phyloP scores from a whole-genome alignment of 2,888 invertebrate genomes.

The Noctua janthina region DNA sequence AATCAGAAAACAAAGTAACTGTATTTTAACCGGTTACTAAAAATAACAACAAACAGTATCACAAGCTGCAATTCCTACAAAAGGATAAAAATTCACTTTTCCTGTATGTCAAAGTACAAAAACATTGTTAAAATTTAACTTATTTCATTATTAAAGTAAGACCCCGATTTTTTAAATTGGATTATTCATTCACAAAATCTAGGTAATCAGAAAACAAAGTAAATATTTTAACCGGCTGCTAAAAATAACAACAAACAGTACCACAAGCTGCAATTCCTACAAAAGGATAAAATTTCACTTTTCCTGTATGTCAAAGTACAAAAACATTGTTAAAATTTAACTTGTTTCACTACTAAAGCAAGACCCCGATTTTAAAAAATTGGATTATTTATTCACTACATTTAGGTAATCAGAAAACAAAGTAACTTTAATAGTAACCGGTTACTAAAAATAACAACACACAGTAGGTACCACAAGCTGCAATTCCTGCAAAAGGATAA shows the following conservation, averaged over 20 bases:
- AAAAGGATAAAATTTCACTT: conserved; percentile 25
- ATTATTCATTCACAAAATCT: background rate
- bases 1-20: background rate
- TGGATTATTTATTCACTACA: background rate
- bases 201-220: background rate
- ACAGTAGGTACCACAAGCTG: conserved; percentile 2
- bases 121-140: conserved; percentile 9
- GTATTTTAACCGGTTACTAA: conserved; percentile 1
- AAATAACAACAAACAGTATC: conserved; percentile 25
- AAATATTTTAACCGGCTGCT: background rate
- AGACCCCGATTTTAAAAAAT: background rate
- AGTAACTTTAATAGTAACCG: background rate
- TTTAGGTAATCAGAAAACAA: background rate
- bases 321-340: background rate
- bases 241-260: conserved; percentile 32
- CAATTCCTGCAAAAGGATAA: conserved; percentile 8
- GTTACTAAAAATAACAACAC: conserved; percentile 22
- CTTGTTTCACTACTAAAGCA: background rate
- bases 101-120: conserved; percentile 3
- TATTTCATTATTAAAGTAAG: background rate
- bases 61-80: background rate
- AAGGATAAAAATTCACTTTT: conserved; percentile 26
- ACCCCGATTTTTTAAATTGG: background rate
- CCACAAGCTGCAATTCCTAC: background rate
- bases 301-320: conserved; percentile 5